phyloP scores from a whole-genome alignment of 2,888 invertebrate genomes.

The Lacanobia oleracea region DNA sequence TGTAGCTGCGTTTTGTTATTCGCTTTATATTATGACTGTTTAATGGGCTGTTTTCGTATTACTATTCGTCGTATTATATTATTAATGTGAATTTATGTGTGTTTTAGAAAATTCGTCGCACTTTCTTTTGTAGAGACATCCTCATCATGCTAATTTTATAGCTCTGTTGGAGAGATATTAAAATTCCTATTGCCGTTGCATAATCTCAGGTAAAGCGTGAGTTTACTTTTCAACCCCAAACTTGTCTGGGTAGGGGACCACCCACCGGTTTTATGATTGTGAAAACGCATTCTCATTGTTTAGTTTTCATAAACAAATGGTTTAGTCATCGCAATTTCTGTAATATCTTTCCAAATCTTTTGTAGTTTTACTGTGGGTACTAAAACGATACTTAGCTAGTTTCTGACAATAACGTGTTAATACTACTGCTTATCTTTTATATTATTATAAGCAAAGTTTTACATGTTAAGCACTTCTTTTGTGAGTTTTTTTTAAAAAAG shows the following conservation, averaged over 20 bases:
- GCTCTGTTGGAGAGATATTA: slow-evolving; percentile 37
- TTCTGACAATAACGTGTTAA: slow-evolving; percentile 57
- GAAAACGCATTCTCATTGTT: slow-evolving; percentile 79
- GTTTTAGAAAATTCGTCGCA: slow-evolving; percentile 62
- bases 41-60: slow-evolving; percentile 65
- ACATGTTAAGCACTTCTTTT: slow-evolving; percentile 24
- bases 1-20: slow-evolving; percentile 68
- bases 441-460: slow-evolving; percentile 34
- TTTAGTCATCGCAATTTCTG: slow-evolving; percentile 77
- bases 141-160: slow-evolving; percentile 47
- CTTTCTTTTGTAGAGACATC: slow-evolving; percentile 43
- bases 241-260: slow-evolving; percentile 70
- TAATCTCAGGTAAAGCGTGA: slow-evolving; percentile 62
- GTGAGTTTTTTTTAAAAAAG: slow-evolving; percentile 32
- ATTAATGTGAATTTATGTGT: slow-evolving; percentile 58
- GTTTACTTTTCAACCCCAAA: slow-evolving; percentile 67
- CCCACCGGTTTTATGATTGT: slow-evolving; percentile 70
- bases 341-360: slow-evolving; percentile 70
- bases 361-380: slow-evolving; percentile 56
- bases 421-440: slow-evolving; percentile 48
- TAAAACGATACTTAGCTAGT: slow-evolving; percentile 57
- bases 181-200: slow-evolving; percentile 41
- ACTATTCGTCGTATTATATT: slow-evolving; percentile 45
- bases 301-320: slow-evolving; percentile 71
- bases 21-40: slow-evolving; percentile 68